Base-by-base conservation (phyloP, 2,888 invertebrate genomes). In the Sinodicranocentrus sp. region DNA sequence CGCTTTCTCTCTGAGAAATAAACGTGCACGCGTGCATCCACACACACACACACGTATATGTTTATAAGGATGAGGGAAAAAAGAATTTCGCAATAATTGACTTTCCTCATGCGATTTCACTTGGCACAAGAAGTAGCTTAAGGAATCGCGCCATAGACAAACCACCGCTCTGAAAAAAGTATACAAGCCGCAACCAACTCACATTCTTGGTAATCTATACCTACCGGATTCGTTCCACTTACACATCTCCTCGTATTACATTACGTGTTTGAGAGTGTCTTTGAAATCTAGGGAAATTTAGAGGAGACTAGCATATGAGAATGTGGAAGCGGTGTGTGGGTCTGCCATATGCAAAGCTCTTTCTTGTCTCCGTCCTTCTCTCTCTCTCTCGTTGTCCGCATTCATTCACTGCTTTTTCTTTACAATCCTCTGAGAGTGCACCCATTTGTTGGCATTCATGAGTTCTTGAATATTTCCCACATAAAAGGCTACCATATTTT, bases 61-160 rank as follows among this genome's bases (percentile, higher is more conserved):
- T 1, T 25, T 71, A 33, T 54, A 15, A 13, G 43, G 28, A 76
- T n/a, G 43, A n/a, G 33, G 33, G 25, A 48, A 68, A 77, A 28
- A 77, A 77, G 82, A 73, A 82, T 75, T 82, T 82, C 59, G 82
- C 75, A 82, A 75, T 82, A 82, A 82, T 82, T 82, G 82, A 82
- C 82, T 82, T 82, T 82, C 82, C 82, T 82, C 82, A 82, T 82
- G 82, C 82, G 70, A 82, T 82, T 71, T 70, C 28, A 5, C 61
- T 82, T 75, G 75, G 75, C 82, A 75, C 48, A 61, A n/a, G 28
- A 19, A 73, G 68, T 15, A 39, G 72, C 72, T 72, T 72, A 71
- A 52, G 65, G 28, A 79, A 2, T 23, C 21, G 44, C 28, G 17
- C 57, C 63, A 6, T 54, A 8, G 33, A n/a, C n/a, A n/a, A n/a